Evolutionary conservation across 2,797 vertebrate species (phyloP).

Genomic region (Centroberyx gerrardi): DNA sequence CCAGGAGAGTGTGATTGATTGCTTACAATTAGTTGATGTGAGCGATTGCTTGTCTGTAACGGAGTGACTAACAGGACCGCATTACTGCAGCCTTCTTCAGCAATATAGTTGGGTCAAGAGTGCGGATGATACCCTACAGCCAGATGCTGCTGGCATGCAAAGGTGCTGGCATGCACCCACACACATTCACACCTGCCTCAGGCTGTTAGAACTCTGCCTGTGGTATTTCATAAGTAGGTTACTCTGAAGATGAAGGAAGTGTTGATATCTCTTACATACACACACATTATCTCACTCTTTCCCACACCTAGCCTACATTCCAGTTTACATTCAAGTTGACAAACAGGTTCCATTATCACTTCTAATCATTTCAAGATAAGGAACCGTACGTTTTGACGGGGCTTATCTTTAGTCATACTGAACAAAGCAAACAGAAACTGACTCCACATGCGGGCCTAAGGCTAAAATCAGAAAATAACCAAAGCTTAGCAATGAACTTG

Average conservation of each 20-base stretch:
- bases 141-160: slow-evolving; percentile 3
- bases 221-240: background rate
- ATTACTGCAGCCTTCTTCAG: slow-evolving; percentile 55
- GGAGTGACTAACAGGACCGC: slow-evolving; percentile 4
- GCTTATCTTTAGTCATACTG: background rate
- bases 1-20: background rate
- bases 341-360: slow-evolving; percentile 10
- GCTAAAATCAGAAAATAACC: background rate
- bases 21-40: slow-evolving; percentile 2
- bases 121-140: slow-evolving; percentile 6
- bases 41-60: slow-evolving; percentile 6
- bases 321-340: background rate
- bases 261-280: background rate
- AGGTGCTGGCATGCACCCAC: background rate
- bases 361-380: background rate
- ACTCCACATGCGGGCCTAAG: background rate
- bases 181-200: background rate
- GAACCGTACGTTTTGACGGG: background rate
- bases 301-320: background rate
- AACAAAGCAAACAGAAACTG: background rate
- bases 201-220: background rate
- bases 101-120: background rate
- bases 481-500: background rate
- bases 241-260: background rate
- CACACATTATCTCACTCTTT: background rate